These are phyloP conservation scores for Dinomys branickii DNA, from an alignment of 2,113 vertebrate genomes.

Conservation along the genomic window DNA sequence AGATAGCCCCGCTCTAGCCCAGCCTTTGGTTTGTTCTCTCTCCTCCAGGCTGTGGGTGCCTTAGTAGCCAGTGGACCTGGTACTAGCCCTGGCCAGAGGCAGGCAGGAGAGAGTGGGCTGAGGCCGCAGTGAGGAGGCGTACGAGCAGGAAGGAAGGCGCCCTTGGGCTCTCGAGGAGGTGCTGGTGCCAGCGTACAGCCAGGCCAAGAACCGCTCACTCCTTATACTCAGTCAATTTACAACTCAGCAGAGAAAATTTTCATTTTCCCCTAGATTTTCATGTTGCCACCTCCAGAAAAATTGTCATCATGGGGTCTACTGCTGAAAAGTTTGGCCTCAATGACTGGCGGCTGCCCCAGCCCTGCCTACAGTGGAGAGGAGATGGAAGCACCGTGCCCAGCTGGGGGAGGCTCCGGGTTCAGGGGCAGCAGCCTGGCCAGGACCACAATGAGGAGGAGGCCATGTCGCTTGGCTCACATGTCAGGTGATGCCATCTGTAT, in stretches of 20 bases:
- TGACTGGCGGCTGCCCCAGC: not conserved
- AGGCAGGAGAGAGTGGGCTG: not conserved
- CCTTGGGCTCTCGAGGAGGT: accelerated
- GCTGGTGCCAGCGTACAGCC: not conserved
- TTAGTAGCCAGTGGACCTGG: not conserved
- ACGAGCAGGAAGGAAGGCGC: accelerated
- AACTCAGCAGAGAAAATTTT: conserved; percentile 23
- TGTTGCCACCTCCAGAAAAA: conserved; percentile 61
- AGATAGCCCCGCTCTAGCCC: not conserved
- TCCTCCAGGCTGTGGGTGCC: accelerated
- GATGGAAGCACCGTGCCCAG: conserved; percentile 66
- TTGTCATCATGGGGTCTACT: conserved; percentile 29
- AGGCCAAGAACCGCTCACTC: accelerated
- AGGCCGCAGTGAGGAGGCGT: not conserved
- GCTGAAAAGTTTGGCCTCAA: conserved; percentile 10
- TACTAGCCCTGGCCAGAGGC: not conserved
- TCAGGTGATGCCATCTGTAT: not conserved
- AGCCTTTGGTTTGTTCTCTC: not conserved
- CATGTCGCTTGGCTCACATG: accelerated
- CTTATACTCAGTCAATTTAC: not conserved
- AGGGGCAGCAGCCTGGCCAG: not conserved
- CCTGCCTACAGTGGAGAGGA: not conserved
- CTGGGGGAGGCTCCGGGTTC: not conserved
- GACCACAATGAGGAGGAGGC: not conserved
- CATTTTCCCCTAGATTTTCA: conserved; percentile 65